These are phyloP conservation scores for Rhagoletis zephyria DNA, from an alignment of 1,140 invertebrate species.

Conservation along the genomic window DNA sequence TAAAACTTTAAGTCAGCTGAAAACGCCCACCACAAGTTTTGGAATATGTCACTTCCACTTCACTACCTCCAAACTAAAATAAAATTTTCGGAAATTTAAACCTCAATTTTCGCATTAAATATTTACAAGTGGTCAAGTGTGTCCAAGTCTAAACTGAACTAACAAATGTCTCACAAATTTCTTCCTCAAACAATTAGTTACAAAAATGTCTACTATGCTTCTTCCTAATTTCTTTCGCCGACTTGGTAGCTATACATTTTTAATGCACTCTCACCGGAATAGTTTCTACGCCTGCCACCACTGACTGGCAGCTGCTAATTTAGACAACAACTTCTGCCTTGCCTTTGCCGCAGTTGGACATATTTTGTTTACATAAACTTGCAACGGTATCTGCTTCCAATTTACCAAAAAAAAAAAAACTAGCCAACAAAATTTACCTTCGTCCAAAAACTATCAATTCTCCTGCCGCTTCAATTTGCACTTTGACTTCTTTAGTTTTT, in stretches of 20 bases:
- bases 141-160: not conserved
- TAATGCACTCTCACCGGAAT: constrained; percentile 19
- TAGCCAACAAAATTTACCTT: not conserved
- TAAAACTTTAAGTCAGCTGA: too few species aligned
- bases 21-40: too few species aligned
- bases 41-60: too few species aligned
- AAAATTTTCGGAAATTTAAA: not conserved
- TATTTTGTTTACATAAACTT: not conserved
- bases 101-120: not conserved
- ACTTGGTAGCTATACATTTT: not conserved
- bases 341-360: constrained; percentile 49
- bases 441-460: not conserved
- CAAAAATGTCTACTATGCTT: constrained; percentile 14
- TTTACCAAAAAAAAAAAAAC: not conserved
- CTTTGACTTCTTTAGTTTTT: not conserved
- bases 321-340: constrained; percentile 37
- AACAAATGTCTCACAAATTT: constrained; percentile 13
- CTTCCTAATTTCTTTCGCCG: not conserved
- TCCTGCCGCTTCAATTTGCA: constrained; percentile 10
- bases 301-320: constrained; percentile 44
- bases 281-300: not conserved
- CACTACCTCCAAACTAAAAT: not conserved
- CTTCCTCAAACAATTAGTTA: not conserved
- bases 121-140: constrained; percentile 2
- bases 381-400: not conserved